These are phyloP conservation scores for Sula dactylatra DNA, from an alignment of 2,113 vertebrate genomes.

Conservation along the genomic window DNA sequence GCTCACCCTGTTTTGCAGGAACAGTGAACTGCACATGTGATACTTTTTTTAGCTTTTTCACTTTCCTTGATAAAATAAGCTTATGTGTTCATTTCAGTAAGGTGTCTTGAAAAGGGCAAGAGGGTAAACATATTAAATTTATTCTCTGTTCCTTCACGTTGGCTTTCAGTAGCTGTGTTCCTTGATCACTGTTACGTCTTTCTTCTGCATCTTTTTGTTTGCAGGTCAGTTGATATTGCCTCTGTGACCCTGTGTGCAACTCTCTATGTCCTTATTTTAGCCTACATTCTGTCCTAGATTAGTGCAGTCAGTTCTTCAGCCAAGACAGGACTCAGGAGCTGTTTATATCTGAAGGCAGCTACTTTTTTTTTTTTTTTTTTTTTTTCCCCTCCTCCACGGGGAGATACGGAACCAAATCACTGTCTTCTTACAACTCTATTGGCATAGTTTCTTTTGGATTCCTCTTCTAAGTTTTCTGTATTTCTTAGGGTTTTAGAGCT, in stretches of 20 bases:
- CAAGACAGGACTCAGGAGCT: background rate
- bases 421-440: background rate
- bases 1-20: background rate
- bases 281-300: background rate
- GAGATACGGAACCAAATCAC: background rate
- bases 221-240: background rate
- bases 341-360: background rate
- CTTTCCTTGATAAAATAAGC: background rate
- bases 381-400: no score
- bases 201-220: background rate
- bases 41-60: background rate
- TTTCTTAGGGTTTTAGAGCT: background rate
- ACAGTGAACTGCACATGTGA: background rate
- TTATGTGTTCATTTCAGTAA: background rate
- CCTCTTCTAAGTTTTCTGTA: background rate
- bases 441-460: background rate
- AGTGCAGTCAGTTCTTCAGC: background rate
- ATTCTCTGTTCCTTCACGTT: background rate
- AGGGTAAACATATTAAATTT: background rate
- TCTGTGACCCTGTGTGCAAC: background rate
- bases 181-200: background rate
- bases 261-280: background rate
- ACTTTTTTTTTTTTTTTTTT: background rate
- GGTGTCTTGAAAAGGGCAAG: background rate
- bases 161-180: background rate